Conservation (phyloP, 37 sponge, comb jelly and placozoan genomes). For the Agelas oroides region DNA sequence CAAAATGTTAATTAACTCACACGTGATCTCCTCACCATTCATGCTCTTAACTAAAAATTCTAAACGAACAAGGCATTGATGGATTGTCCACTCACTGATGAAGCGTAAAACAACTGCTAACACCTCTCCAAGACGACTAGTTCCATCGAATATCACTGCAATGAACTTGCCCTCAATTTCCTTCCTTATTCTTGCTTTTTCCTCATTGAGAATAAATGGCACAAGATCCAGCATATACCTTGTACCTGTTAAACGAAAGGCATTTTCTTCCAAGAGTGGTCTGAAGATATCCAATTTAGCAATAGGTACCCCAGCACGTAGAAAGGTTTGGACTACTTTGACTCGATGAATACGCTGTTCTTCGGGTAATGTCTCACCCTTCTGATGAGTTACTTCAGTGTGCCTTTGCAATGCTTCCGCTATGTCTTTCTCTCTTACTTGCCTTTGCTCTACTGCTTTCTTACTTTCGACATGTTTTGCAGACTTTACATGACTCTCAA, state of each 20-base stretch:
- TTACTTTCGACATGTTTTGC: slow-evolving; percentile 35
- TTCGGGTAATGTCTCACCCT: slow-evolving; percentile 53
- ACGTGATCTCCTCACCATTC: slow-evolving; percentile 6
- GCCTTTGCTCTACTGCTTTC: too few relatives aligned
- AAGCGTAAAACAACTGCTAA: slow-evolving; percentile 29
- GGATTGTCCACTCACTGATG: slow-evolving; percentile 26
- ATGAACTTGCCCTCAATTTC: slow-evolving; percentile 16
- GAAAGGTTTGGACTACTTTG: neutral
- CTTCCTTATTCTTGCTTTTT: neutral
- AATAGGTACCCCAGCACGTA: neutral
- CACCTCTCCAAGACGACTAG: slow-evolving; percentile 24
- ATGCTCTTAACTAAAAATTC: slow-evolving; percentile 27
- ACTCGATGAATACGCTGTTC: too few relatives aligned
- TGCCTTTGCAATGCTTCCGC: slow-evolving; percentile 16
- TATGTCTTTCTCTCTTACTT: slow-evolving; percentile 32
- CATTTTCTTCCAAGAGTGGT: slow-evolving; percentile 24
- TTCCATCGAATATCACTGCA: slow-evolving; percentile 38
- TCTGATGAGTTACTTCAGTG: neutral
- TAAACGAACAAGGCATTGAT: slow-evolving; percentile 24
- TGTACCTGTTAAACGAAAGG: neutral
- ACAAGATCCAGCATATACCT: slow-evolving; percentile 12
- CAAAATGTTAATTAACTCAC: slow-evolving; percentile 20
- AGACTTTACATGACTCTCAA: slow-evolving; percentile 26
- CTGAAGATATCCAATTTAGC: neutral
- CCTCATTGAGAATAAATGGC: slow-evolving; percentile 46